phyloP scores from a whole-genome alignment of 2,797 vertebrate species.

The Enteromius unitaeniatus region DNA sequence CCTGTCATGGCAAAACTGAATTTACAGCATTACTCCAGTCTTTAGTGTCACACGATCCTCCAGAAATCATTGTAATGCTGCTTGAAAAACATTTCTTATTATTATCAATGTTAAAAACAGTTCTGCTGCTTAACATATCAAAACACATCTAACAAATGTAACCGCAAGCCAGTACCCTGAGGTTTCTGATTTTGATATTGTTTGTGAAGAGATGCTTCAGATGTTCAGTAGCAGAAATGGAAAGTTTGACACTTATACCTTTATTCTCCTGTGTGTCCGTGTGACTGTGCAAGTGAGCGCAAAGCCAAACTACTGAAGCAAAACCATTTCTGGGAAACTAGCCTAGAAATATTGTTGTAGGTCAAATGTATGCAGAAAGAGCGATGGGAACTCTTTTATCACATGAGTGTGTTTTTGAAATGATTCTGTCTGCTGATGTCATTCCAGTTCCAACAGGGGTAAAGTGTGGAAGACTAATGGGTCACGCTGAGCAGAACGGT shows the following conservation, averaged over 20 bases:
- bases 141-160: not conserved
- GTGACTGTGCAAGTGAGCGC: not conserved
- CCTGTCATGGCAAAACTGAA: not conserved
- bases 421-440: slow-evolving; percentile 29
- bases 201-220: not conserved
- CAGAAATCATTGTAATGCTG: not conserved
- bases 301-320: not conserved
- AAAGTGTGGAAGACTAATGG: slow-evolving; percentile 22
- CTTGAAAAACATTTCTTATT: not conserved
- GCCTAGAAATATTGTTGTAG: not conserved
- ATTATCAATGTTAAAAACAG: not conserved
- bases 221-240: not conserved
- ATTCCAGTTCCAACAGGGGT: slow-evolving; percentile 13
- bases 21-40: not conserved
- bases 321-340: slow-evolving; percentile 3
- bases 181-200: not conserved
- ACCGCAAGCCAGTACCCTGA: not conserved
- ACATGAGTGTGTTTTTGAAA: slow-evolving; percentile 25
- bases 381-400: slow-evolving; percentile 23
- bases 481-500: not conserved
- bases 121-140: not conserved
- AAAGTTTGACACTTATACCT: not conserved
- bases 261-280: not conserved
- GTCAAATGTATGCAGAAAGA: slow-evolving; percentile 21
- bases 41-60: not conserved